Base-by-base conservation (phyloP, 2,113 vertebrate genomes). In the Orthonyx spaldingii region DNA sequence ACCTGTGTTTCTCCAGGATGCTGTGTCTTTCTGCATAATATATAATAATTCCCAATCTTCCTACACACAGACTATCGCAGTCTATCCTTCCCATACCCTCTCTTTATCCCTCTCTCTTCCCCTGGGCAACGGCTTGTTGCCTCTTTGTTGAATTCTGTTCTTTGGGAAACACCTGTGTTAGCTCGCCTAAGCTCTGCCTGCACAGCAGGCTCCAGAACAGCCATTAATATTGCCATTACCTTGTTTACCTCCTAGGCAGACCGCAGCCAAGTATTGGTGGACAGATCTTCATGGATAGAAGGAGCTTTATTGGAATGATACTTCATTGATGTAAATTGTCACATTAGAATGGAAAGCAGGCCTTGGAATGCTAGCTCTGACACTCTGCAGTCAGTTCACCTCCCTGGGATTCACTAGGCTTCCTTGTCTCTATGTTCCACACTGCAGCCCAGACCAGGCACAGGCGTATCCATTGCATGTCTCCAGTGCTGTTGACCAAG, bases 11-110 rank as follows among this genome's bases (percentile, higher is more conserved):
- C 63, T 85, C n/a, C 35, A 28, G 0, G 2, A 26, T 4, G 7
- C 49, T 42, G 3, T 63, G 33, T 32, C 68, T 78, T 79, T 64
- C 49, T 78, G 35, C 70, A 66, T 27, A 41, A 75, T 8, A 7
- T 64, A 83, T 60, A 2, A 1, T 30, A 78, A 8, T 81, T 81
- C 42, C n/a, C 28, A 18, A 1, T 50, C 46, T 87, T 83, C 52
- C 50, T 59, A 30, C 0, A 1, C 17, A 63, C 8, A 65, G 57
- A 46, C 5, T 53, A 4, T 2, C 7, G 11, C 11, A 37, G 59
- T 37, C 37, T 70, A 19, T 86, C 32, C 71, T 85, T 41, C 20
- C 17, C 6, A 4, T 1, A 1, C 49, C 7, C 63, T 77, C 27
- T 41, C 68, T 44, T 79, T 60, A 50, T 24, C 23, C 39, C 10